phyloP scores from a whole-genome alignment of 2,797 vertebrate species.

The Enteromius fasciolatus region DNA sequence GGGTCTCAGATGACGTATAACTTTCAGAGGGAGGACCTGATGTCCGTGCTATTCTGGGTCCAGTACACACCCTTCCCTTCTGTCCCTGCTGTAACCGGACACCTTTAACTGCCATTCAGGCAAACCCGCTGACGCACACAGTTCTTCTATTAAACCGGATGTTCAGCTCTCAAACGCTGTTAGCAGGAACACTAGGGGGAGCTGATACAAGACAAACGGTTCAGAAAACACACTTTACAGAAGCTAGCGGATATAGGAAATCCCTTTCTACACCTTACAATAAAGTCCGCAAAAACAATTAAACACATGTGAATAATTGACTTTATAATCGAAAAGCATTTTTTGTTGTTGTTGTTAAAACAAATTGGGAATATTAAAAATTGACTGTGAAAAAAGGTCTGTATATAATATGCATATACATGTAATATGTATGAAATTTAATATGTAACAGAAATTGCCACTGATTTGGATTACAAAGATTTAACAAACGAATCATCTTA shows the following conservation, averaged over 20 bases:
- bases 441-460: background rate
- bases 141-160: background rate
- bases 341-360: background rate
- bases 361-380: background rate
- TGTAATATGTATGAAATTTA: background rate
- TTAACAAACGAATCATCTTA: background rate
- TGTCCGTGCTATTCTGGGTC: conserved; percentile 67
- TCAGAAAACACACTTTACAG: background rate
- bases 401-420: too few species aligned
- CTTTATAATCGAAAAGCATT: too few species aligned
- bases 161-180: background rate
- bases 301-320: too few species aligned
- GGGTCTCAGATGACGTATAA: conserved; percentile 32
- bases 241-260: background rate
- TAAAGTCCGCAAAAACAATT: background rate
- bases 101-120: conserved; percentile 51
- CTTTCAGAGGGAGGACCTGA: conserved; percentile 37
- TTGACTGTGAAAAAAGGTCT: too few species aligned
- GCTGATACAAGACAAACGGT: background rate
- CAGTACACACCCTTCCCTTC: conserved; percentile 36
- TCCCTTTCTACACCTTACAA: background rate
- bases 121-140: conserved; percentile 5
- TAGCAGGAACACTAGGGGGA: background rate
- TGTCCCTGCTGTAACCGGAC: conserved; percentile 65
- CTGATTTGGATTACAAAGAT: background rate